Evolutionary conservation across 2,797 vertebrate genomes (phyloP).

Genomic region (Adrianichthys oophorus): DNA sequence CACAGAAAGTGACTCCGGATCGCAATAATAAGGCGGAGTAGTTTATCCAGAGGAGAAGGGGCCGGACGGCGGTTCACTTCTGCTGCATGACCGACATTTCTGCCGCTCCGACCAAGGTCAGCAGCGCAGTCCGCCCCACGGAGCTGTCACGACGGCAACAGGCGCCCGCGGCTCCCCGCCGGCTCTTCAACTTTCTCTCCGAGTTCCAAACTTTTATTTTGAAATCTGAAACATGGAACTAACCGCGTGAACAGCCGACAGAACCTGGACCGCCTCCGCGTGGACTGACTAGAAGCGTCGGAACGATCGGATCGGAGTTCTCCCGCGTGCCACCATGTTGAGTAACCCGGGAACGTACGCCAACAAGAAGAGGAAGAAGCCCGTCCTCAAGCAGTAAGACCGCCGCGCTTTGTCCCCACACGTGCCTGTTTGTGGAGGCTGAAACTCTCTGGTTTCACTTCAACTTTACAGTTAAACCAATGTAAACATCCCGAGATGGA

Average conservation of each 20-base stretch:
- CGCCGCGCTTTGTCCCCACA: neutral
- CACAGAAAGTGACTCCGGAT: slow-evolving; percentile 25
- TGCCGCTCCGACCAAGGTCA: slow-evolving; percentile 34
- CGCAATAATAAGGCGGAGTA: slow-evolving; percentile 33
- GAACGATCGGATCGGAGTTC: neutral
- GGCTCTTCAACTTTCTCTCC: neutral
- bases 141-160: slow-evolving; percentile 31
- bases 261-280: neutral
- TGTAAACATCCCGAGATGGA: no score
- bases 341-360: slow-evolving; percentile 74
- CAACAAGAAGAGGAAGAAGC: slow-evolving; percentile 84
- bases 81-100: neutral
- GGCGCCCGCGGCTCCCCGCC: slow-evolving; percentile 15
- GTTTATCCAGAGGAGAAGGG: slow-evolving; percentile 46
- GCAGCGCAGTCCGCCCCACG: slow-evolving; percentile 27
- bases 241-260: neutral
- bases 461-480: no score
- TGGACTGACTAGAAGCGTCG: neutral
- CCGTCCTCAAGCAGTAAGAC: slow-evolving; percentile 79
- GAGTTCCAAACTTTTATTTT: neutral
- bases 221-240: neutral
- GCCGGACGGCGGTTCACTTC: slow-evolving; percentile 40
- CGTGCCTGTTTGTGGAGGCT: no score
- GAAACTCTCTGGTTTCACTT: no score
- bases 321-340: slow-evolving; percentile 62